Base-by-base conservation (phyloP, 2,888 invertebrate genomes). In the Heteromyza rotundicornis region DNA sequence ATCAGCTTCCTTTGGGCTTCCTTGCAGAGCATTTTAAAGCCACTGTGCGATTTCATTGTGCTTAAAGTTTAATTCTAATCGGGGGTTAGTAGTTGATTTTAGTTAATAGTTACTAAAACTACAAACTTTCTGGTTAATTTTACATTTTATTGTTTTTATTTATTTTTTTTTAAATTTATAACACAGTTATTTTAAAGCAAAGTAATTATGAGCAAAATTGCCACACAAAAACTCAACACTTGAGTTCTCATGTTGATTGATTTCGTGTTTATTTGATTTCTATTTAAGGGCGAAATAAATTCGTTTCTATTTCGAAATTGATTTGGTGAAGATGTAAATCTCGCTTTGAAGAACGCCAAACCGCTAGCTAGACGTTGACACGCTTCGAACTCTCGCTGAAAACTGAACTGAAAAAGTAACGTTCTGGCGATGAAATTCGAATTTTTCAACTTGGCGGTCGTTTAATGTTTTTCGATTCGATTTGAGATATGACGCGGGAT, bases 161-260 rank as follows among this genome's bases (percentile, higher is more conserved):
- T 19, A 16, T 51, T 51, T n/a, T 17, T 14, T 56, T 47, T 2
- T 32, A 53, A n/a, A n/a, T n/a, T n/a, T n/a, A n/a, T n/a, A n/a
- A n/a, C n/a, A n/a, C n/a, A n/a, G n/a, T n/a, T n/a, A n/a, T n/a
- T n/a, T 69, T 77, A 76, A 63, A 78, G 63, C 40, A 77, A 67
- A 57, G 70, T 72, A 64, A 76, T 70, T 68, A 80, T 74, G 51
- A 79, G 63, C 68, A 80, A 67, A 62, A 80, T 75, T 44, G 70
- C 70, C 62, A 79, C 63, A 64, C 79, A 79, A 68, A 79, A 80
- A 64, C 69, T 67, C 56, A 75, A 54, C 50, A 77, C 74, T 74
- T 80, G 81, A 32, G 59, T 70, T 68, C 78, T 71, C 80, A 80
- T 79, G 66, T 65, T 65, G 35, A n/a, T n/a, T n/a, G n/a, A n/a